Base-by-base conservation (phyloP, 1,140 invertebrate genomes). In the Matsumurasca onukii region DNA sequence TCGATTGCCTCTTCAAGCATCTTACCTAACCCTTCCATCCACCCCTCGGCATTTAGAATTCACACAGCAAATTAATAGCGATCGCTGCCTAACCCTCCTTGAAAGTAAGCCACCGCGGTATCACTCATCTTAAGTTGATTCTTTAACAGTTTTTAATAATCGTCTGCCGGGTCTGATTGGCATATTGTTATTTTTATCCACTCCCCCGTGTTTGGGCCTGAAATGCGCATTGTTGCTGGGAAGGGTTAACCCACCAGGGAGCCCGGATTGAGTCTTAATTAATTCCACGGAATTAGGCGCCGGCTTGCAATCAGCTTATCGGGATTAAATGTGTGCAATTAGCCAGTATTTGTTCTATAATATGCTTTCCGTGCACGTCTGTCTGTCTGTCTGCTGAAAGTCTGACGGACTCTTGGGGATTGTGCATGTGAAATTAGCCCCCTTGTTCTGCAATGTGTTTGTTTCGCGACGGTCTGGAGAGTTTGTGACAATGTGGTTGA, bases 281-380 rank as follows among this genome's bases (percentile, higher is more conserved):
- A 39, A 39, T 39, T 39, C 34, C 34, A 39, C 34, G 34, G 34
- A 39, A 39, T 39, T 39, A 39, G 34, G 34, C 34, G 34, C 5
- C 5, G 34, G 34, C 5, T 17, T 39, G 17, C 34, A 39, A 39
- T 39, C 34, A 17, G 34, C 34, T 39, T 39, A 39, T 39, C 34
- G 34, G 34, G 34, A 39, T 39, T 39, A 39, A 39, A 39, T 39
- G 34, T 39, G 34, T 39, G 34, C 34, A 39, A 39, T 39, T 39
- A 39, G 34, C 34, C 34, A 39, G 34, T 39, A 39, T 39, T 39
- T 39, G 34, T 39, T 39, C 34, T 39, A 17, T 39, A 39, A 39
- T 39, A 39, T 39, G 34, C n/a, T n/a, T n/a, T n/a, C n/a, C n/a
- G n/a, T n/a, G n/a, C n/a, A n/a, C n/a, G n/a, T n/a, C 34, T 9